Conservation (phyloP, 30 jellyfish, hydroid and myxozoan species). For the Hydra vulgaris region DNA sequence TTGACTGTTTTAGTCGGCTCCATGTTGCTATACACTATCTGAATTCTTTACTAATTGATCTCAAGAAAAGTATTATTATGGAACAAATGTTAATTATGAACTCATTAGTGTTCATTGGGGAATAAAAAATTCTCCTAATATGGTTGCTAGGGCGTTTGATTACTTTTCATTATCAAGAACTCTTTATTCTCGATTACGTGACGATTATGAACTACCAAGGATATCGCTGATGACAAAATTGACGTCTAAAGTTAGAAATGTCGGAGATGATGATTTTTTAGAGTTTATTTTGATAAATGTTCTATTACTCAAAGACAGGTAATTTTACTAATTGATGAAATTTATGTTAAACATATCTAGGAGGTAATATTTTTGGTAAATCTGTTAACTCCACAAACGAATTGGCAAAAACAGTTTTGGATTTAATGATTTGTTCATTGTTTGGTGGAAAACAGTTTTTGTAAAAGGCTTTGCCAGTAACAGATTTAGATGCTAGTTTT, state of each 20-base stretch:
- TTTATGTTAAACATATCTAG: neutral
- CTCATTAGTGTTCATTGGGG: neutral
- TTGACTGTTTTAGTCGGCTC: neutral
- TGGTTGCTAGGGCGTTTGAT: neutral
- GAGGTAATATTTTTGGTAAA: slow-evolving; percentile 2
- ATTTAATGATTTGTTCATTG: neutral
- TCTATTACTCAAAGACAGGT: neutral
- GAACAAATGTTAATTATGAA: neutral
- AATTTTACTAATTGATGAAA: neutral
- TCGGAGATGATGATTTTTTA: neutral
- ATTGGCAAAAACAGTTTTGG: neutral
- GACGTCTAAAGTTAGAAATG: neutral
- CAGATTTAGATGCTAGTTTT: neutral
- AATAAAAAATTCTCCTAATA: neutral
- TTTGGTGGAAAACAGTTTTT: neutral
- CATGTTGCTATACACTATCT: neutral
- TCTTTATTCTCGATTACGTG: neutral
- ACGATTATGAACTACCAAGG: neutral
- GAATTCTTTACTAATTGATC: neutral
- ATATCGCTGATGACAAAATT: neutral
- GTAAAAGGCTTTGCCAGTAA: neutral
- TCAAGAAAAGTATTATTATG: neutral
- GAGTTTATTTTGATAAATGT: neutral
- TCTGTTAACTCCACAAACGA: neutral
- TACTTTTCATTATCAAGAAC: neutral